Evolutionary conservation across 2,797 vertebrate genomes (phyloP).

Genomic region (Eulemur albifrons): DNA sequence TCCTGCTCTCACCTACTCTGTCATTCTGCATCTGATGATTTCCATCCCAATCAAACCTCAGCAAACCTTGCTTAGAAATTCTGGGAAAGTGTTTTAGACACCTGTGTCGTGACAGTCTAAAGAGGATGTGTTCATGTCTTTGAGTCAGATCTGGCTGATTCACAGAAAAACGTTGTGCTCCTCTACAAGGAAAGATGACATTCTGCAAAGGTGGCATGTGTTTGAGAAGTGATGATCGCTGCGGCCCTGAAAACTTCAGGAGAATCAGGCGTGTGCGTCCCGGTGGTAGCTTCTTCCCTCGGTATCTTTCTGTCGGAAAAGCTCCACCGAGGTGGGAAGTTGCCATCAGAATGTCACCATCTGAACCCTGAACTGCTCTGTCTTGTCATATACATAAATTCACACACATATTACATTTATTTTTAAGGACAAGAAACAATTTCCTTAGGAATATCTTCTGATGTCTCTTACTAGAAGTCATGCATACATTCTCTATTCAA

Average conservation of each 20-base stretch:
- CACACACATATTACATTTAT: neutral
- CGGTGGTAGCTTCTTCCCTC: neutral
- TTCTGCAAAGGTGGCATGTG: neutral
- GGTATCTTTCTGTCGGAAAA: neutral
- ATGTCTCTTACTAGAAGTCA: neutral
- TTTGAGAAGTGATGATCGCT: neutral
- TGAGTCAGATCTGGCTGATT: slow-evolving; percentile 22
- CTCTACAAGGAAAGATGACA: neutral
- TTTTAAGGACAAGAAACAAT: slow-evolving; percentile 51
- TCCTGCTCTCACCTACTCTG: neutral
- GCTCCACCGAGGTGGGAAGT: neutral
- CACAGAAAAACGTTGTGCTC: neutral
- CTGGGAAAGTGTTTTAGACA: neutral
- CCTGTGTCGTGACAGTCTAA: neutral
- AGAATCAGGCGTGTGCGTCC: neutral
- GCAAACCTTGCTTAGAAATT: neutral
- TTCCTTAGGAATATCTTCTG: slow-evolving; percentile 33
- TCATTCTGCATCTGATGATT: neutral
- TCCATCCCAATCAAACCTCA: neutral
- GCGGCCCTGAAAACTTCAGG: neutral
- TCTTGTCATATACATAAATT: neutral
- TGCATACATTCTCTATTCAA: slow-evolving; percentile 27
- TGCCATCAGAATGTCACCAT: neutral
- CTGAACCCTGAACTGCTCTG: neutral
- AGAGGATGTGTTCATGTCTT: neutral